Base-by-base conservation (phyloP, 2,797 vertebrate species). In the Eurystomus glaucurus region DNA sequence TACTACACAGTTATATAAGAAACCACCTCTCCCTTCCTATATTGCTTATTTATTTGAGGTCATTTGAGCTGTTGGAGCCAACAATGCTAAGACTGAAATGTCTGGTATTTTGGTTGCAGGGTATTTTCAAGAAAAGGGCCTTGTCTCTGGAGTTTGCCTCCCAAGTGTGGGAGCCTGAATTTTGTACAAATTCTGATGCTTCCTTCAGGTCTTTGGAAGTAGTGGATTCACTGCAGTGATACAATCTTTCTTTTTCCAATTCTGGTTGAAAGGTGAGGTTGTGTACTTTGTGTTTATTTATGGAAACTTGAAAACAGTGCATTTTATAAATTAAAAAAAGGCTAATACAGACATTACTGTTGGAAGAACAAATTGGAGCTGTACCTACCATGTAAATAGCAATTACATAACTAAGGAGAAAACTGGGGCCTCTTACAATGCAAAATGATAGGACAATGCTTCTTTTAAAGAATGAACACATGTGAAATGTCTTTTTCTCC, bases 31-130 rank as follows among this genome's bases (percentile, higher is more conserved):
- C 20, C 12, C n/a, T 52, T 74, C 29, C 37, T 78, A 7, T 55
- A 39, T 64, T 0, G 3, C 0, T 0, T 54, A 45, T 72, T 91
- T 88, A n/a, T 82, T 70, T 95, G 91, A 54, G 68, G 18, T 81
- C 46, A 58, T 81, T 79, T 86, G 45, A 72, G 43, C 33, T 90
- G 23, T 22, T 76, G 57, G 45, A 92, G 79, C 94, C 93, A 96
- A 55, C 76, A 88, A 45, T 62, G 43, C 46, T 65, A 78, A 94
- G 88, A 86, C 51, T 93, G 94, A 83, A 96, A 93, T 96, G 91
- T 96, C 90, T 97, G 95, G 95, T 96, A 93, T 96, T 96, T 88
- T 95, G 69, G 85, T 96, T 97, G 79, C 85, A 94, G 93, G 88
- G 76, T 94, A 62, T 96, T 96, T 96, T 95, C 88, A 96, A 93